Base-by-base conservation (phyloP, 1,140 invertebrate genomes). In the Drosophila carrolli region DNA sequence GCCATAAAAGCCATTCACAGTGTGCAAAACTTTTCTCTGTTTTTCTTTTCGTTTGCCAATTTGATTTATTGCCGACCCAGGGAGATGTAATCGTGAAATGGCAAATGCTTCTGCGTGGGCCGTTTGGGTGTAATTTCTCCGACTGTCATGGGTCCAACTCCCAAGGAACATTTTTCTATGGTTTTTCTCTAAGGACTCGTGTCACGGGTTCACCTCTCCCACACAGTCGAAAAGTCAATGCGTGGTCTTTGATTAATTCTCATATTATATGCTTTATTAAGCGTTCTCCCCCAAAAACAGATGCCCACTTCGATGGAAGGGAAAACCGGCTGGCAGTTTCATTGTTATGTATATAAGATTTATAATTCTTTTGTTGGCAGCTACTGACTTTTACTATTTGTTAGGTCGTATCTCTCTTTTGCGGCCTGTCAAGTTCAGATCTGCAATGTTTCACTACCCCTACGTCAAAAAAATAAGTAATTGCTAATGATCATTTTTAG, bases 221-320 rank as follows among this genome's bases (percentile, higher is more conserved):
- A 71, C 38, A 48, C 85, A 84, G 72, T 68, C 80, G 77, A 81
- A 84, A 88, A 89, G 84, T 89, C 80, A 90, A 88, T 90, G 81
- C 62, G 58, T 65, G 77, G 75, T 67, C 68, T 72, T 89, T 88
- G 84, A 88, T 88, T 88, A 90, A 88, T 88, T 81, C 78, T 72
- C 85, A 88, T 89, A 88, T 88, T 89, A 88, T 88, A 84, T 89
- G 84, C 77, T 90, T 90, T 90, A 88, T 90, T 88, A 88, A 72
- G 65, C 65, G 13, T 29, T 29, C 44, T 16, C n/a, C 8, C 1
- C 19, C 60, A 11, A 23, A 61, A 61, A 43, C 81, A 84, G 44
- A 63, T 50, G 82, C 50, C 60, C 29, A 58, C 59, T 41, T 57
- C 58, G 23, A 29, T 48, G 46, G 6, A n/a, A 7, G 6, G 32